Evolutionary conservation across 1,140 invertebrate genomes (phyloP).

Genomic region (Caerostris darwini): DNA sequence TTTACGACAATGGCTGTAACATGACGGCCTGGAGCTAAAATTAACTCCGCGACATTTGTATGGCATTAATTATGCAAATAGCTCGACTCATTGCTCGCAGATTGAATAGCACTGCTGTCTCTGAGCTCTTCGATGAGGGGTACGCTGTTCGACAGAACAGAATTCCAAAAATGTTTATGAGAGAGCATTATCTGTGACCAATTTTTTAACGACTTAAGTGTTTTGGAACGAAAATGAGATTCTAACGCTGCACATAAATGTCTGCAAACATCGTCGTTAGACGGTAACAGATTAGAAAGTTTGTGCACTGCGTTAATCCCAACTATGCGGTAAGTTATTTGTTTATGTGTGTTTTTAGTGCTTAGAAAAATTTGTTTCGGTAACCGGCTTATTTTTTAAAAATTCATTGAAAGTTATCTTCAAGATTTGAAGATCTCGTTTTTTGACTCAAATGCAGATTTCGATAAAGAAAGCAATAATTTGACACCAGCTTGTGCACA

Average conservation of each 20-base stretch:
- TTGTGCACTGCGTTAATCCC: too few relatives aligned
- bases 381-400: too few relatives aligned
- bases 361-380: too few relatives aligned
- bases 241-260: background rate
- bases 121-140: background rate
- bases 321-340: too few relatives aligned
- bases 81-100: background rate
- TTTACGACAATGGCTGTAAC: background rate
- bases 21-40: background rate
- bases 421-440: too few relatives aligned
- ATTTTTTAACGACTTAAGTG: background rate
- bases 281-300: too few relatives aligned
- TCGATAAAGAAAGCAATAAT: too few relatives aligned
- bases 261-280: background rate
- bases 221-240: background rate
- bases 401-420: too few relatives aligned
- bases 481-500: too few relatives aligned
- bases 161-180: background rate
- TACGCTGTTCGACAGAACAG: background rate
- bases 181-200: background rate
- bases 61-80: slow-evolving; percentile 39
- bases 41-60: slow-evolving; percentile 12
- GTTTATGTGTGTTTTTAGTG: too few relatives aligned
- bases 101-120: background rate
- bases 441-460: too few relatives aligned